Conservation (phyloP, 2,797 vertebrate genomes). For the Arnoldichthys spilopterus region DNA sequence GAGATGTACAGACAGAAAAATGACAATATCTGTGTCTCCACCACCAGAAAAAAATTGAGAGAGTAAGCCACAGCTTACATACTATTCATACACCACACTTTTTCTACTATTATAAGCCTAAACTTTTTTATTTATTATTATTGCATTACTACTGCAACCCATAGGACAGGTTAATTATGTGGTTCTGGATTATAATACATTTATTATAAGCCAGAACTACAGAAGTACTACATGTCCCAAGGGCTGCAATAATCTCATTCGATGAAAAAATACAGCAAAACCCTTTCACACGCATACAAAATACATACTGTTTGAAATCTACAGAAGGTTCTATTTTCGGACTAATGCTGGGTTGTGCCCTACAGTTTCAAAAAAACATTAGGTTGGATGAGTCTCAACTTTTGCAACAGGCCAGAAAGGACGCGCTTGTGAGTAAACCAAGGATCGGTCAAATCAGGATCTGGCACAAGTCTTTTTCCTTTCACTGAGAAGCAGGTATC, state of each 20-base stretch:
- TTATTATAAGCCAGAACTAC: too few species aligned
- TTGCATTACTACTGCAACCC: too few species aligned
- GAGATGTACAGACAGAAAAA: not conserved
- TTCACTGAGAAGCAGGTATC: not conserved
- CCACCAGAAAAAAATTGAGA: slow-evolving; percentile 10
- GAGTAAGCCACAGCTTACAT: not conserved
- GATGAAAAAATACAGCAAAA: not conserved
- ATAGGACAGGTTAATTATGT: too few species aligned
- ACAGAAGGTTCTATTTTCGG: too few species aligned
- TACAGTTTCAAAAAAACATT: not conserved
- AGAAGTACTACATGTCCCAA: too few species aligned
- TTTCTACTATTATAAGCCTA: too few species aligned
- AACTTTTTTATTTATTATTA: too few species aligned
- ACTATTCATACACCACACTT: not conserved
- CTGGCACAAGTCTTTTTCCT: not conserved
- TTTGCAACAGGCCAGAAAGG: too few species aligned
- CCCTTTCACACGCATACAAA: not conserved
- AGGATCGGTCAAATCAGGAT: not conserved
- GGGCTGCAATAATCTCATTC: too few species aligned
- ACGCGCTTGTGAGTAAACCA: not conserved
- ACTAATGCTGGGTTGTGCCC: not conserved
- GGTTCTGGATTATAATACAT: too few species aligned
- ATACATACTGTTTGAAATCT: not conserved
- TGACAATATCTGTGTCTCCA: too few species aligned
- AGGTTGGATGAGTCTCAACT: too few species aligned